Evolutionary conservation across 2,797 vertebrate species (phyloP).

Genomic region (Florisuga fusca): DNA sequence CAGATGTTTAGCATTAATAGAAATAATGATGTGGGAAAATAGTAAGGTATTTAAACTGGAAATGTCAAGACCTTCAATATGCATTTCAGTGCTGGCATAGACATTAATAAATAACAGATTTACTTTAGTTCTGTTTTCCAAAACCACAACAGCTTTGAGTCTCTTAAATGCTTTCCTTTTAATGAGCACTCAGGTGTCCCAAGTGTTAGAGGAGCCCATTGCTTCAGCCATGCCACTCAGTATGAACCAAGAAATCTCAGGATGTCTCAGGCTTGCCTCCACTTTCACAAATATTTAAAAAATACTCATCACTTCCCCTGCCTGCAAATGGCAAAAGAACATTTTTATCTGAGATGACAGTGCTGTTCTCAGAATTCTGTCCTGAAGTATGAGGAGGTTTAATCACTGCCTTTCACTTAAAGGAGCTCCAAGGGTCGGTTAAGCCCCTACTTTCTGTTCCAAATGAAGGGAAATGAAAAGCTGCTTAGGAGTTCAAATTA

Average conservation of each 20-base stretch:
- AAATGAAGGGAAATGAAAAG: constrained; percentile 30
- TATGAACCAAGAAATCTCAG: constrained; percentile 37
- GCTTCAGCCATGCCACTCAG: background rate
- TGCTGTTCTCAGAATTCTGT: constrained; percentile 7
- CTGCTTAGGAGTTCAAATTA: background rate
- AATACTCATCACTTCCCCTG: background rate
- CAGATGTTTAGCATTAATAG: constrained; percentile 20
- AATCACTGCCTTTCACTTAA: background rate
- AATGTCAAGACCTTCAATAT: constrained; percentile 21
- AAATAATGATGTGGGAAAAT: constrained; percentile 40
- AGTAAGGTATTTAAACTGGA: background rate
- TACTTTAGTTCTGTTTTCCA: background rate
- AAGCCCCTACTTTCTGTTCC: constrained; percentile 19
- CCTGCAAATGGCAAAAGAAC: background rate
- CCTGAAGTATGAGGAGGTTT: background rate
- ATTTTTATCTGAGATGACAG: background rate
- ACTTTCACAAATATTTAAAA: constrained; percentile 54
- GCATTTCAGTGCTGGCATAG: background rate
- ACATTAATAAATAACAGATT: constrained; percentile 39
- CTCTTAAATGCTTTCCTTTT: background rate
- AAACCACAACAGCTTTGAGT: background rate
- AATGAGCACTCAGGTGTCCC: background rate
- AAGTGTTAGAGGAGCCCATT: background rate
- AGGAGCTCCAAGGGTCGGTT: background rate
- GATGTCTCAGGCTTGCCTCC: constrained; percentile 12